Base-by-base conservation (phyloP, 2,797 vertebrate genomes). In the Gorsachius magnificus region DNA sequence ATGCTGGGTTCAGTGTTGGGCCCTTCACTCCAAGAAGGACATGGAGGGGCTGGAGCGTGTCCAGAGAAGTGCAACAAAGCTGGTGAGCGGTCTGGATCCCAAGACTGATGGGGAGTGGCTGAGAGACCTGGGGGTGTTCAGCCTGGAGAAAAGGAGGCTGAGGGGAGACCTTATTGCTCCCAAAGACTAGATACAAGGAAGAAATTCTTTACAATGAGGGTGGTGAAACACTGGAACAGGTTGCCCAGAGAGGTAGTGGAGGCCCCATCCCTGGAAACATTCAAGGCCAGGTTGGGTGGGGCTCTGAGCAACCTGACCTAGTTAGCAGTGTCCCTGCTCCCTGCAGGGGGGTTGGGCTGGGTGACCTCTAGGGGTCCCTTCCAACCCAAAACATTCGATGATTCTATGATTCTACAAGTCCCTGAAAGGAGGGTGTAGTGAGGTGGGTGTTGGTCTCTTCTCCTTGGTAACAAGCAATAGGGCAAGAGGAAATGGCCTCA, bases 11-110 rank as follows among this genome's bases (percentile, higher is more conserved):
- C 58, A 38, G 25, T 38, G 28, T 61, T 38, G 35, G 60, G 35
- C 17, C 36, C 36, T 25, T 61, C 25, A 19, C 16, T 26, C 5
- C 60, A 38, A 38, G 36, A 61, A 18, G 0, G 25, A 26, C 8
- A 1, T 19, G 2, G 36, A 61, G 36, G 11, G 18, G 25, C 3
- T 61, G 16, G 36, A 38, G 4, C 3, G 0, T 26, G 8, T 61
- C 58, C 35, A 61, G 6, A 61, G 58, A 19, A 38, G 58, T 4
- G 35, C 56, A 26, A 36, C 7, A 1, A 6, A 36, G 57, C 57
- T 60, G 57, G 35, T 4, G 24, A 60, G 17, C 16, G 24, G n/a
- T 25, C 35, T 60, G 1, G 57, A 60, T 15, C 7, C 17, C 10
- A 61, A 61, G 25, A 13, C 25, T 38, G 0, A 3, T 13, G 35